Evolutionary conservation across 2,888 invertebrate genomes (phyloP).

Genomic region (Drosophila lutescens): DNA sequence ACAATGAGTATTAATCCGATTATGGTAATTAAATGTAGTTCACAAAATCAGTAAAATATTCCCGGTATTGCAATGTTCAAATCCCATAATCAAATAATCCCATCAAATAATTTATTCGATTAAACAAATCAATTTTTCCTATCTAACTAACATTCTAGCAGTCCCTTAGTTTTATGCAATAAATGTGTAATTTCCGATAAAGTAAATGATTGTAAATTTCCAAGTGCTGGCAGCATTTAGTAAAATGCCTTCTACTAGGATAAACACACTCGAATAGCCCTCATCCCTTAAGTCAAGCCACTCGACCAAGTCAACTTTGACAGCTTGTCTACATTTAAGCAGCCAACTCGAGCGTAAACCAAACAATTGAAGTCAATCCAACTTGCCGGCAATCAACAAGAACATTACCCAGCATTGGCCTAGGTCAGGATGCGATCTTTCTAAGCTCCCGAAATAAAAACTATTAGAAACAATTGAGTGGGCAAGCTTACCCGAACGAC

Average conservation of each 20-base stretch:
- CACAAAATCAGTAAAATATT: too few species aligned
- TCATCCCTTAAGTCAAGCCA: slow-evolving; percentile 7
- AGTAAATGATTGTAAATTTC: background rate
- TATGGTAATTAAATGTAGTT: background rate
- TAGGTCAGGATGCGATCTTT: slow-evolving; percentile 10
- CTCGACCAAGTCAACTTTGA: slow-evolving; percentile 27
- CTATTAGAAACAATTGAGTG: slow-evolving; percentile 34
- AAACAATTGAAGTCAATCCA: slow-evolving; percentile 35
- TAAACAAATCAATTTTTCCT: too few species aligned
- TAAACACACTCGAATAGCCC: slow-evolving; percentile 15
- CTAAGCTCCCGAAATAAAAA: slow-evolving; percentile 13
- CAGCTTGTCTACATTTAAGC: slow-evolving; percentile 30
- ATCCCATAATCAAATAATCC: too few species aligned
- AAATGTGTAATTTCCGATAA: background rate
- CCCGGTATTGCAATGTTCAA: too few species aligned
- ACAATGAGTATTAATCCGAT: background rate
- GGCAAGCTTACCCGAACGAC: slow-evolving; percentile 74
- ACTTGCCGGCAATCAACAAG: slow-evolving; percentile 22
- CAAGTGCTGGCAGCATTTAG: background rate
- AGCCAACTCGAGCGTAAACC: slow-evolving; percentile 33
- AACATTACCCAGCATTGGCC: slow-evolving; percentile 1
- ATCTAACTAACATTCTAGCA: background rate
- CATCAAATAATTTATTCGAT: too few species aligned
- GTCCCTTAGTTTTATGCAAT: background rate
- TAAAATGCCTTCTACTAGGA: slow-evolving; percentile 2